Base-by-base conservation (phyloP, 2,797 vertebrate genomes). In the Dromococcyx pavoninus region DNA sequence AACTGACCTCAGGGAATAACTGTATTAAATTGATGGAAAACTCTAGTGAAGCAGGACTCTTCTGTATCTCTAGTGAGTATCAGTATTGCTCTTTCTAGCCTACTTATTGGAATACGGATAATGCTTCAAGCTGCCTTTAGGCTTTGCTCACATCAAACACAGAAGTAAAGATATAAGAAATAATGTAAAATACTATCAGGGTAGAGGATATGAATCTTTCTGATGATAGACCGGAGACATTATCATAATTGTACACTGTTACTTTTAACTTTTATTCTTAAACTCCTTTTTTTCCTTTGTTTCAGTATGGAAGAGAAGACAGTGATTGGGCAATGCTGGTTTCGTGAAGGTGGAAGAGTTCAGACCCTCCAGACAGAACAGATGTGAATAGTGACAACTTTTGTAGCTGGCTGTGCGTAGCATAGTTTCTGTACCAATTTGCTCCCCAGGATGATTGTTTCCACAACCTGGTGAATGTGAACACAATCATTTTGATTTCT, bases 241-340 rank as follows among this genome's bases (percentile, higher is more conserved):
- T 67, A 14, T 2, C 2, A 7, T 73, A 75, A 77, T 11, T 10
- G 2, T 44, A 51, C 21, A 12, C 22, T 88, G 17, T 71, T 78
- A 41, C 15, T 44, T 88, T 72, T 64, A 50, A 50, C 7, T 70
- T 81, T 73, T 56, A 30, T 65, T 87, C 53, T 69, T 94, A 75
- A 96, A 50, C 57, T 83, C 7, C 4, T 6, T 80, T 91, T 48
- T 96, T 92, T 95, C 67, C 46, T 95, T 93, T 91, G 7, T 98
- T 97, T 30, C 96, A 99, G 98, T 98, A 98, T 1, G 98, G 98
- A 93, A 97, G 97, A 96, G 98, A 97, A 60, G 93, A 97, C 74
- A 98, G 98, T 1, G 95, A 98, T n/a, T 99, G 99, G 99, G 93
- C 97, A 14, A 48, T 98, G 77, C 65, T 98, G 88, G 96, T 99